Conservation (phyloP, 2,888 invertebrate genomes). For the Cephus spinipes region DNA sequence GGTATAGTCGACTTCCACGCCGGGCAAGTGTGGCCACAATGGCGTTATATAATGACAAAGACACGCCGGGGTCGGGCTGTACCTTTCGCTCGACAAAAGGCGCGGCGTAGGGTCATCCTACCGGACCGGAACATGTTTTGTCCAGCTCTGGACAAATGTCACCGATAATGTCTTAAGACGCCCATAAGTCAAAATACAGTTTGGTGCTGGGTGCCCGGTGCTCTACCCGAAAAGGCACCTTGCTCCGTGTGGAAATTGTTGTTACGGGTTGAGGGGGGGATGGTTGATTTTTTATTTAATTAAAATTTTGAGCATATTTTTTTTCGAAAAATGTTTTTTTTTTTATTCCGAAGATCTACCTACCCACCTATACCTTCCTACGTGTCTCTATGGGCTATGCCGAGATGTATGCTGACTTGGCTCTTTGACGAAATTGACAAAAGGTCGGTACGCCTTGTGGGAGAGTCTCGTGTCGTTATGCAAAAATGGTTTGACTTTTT, state of each 20-base stretch:
- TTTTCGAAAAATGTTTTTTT: background rate
- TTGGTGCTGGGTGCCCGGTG: slow-evolving; percentile 9
- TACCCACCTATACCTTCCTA: too few relatives aligned
- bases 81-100: slow-evolving; percentile 66
- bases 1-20: slow-evolving; percentile 47
- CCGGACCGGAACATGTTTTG: slow-evolving; percentile 67
- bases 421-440: background rate
- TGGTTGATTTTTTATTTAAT: too few relatives aligned
- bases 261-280: too few relatives aligned
- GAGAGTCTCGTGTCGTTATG: background rate
- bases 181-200: slow-evolving; percentile 51
- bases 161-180: slow-evolving; percentile 55
- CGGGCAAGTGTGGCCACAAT: slow-evolving; percentile 67
- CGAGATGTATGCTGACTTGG: background rate
- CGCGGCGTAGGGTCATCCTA: slow-evolving; percentile 67
- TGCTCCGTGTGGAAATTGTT: background rate
- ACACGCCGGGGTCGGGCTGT: slow-evolving; percentile 57
- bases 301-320: too few relatives aligned
- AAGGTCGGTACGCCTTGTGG: background rate
- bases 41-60: slow-evolving; percentile 67
- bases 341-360: too few relatives aligned
- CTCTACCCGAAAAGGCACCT: background rate
- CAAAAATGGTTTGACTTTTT: background rate
- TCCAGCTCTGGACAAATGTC: slow-evolving; percentile 59
- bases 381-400: background rate